Evolutionary conservation across 2,113 vertebrate species (phyloP), one percentile per base, ranked within the genome.

Genomic region (Myrmecophaga tridactyla): DNA sequence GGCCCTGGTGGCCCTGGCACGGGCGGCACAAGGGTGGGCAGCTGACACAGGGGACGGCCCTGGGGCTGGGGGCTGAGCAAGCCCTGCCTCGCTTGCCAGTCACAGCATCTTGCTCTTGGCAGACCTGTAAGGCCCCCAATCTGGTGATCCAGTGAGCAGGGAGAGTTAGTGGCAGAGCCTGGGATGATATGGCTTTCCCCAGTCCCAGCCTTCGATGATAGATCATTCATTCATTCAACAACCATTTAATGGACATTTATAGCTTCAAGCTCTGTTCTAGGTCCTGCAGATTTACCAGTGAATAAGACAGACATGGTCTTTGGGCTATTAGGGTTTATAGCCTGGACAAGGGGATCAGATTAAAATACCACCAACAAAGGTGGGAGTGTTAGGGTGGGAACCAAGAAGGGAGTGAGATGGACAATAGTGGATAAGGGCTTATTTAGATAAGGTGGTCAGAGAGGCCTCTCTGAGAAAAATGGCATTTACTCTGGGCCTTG

Each of bases 51-150:
- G 67, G 92, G 48, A 53, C 6, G 72, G 62, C 56, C 46, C 92
- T 93, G 4, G 1, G 85, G 51, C 86, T 43, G 89, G 48, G 53
- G 53, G 72, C 31, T 11, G 88, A 83, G 85, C 51, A 94, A 80
- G 56, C 81, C 78, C 91, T 90, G 70, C 80, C 60, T 84, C 36
- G 23, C 0, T 8, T 86, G 82, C 77, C 1, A 13, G n/a, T 25
- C 0, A 25, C 20, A 48, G 78, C 86, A 76, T 62, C 91, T 31
- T 6, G 53, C 73, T 70, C 60, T 48, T 46, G 43, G 80, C n/a
- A 92, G n/a, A 83, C 27, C 56, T 78, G 34, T 43, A 43, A 81
- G 67, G 90, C n/a, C 39, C 43, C 92, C 73, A n/a, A 75, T 92
- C 90, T 92, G 83, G 60, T 78, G 43, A 60, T 21, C 67, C 67